A percentile compares a stretch with the other conserved stretches of the same genome.
phyloP scores from a whole-genome alignment of 1,140 invertebrate genomes.

The Apis dorsata region DNA sequence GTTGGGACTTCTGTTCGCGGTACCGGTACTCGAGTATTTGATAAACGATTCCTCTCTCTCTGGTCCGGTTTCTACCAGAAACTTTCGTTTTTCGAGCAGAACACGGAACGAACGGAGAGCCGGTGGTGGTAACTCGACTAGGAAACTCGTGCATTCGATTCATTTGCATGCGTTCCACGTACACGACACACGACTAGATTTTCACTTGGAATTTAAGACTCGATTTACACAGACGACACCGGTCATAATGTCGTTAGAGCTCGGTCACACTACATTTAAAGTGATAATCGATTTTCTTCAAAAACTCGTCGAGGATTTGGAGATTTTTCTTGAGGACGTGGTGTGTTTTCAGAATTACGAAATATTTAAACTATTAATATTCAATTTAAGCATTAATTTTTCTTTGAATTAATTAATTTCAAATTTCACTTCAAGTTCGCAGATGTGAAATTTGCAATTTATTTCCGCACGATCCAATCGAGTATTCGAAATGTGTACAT shows the following conservation, averaged over 20 bases:
- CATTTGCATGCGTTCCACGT: conserved; percentile 5
- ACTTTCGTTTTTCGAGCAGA: background rate
- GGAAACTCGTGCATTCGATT: background rate
- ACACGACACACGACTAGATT: background rate
- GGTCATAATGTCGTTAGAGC: background rate
- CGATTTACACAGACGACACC: background rate
- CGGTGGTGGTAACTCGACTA: background rate
- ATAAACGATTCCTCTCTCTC: conserved; percentile 11
- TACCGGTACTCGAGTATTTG: conserved; percentile 29
- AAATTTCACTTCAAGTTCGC: too few species aligned
- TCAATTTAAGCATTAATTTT: too few species aligned
- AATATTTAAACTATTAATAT: too few species aligned
- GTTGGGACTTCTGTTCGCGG: background rate
- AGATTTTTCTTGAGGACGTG: background rate
- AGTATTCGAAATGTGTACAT: too few species aligned
- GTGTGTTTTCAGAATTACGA: too few species aligned
- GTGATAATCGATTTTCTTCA: conserved; percentile 30
- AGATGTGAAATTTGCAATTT: too few species aligned
- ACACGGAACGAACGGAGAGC: too few species aligned
- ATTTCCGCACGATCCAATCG: too few species aligned
- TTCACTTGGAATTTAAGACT: conserved; percentile 27
- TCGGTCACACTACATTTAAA: conserved; percentile 16
- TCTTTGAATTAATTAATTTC: too few species aligned
- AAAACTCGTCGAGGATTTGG: background rate
- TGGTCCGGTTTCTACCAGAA: background rate